Percentiles rank a stretch among this genome's conserved stretches.
These are phyloP conservation scores for Amyelois transitella DNA, from an alignment of 1,140 invertebrate genomes.

Conservation along the genomic window DNA sequence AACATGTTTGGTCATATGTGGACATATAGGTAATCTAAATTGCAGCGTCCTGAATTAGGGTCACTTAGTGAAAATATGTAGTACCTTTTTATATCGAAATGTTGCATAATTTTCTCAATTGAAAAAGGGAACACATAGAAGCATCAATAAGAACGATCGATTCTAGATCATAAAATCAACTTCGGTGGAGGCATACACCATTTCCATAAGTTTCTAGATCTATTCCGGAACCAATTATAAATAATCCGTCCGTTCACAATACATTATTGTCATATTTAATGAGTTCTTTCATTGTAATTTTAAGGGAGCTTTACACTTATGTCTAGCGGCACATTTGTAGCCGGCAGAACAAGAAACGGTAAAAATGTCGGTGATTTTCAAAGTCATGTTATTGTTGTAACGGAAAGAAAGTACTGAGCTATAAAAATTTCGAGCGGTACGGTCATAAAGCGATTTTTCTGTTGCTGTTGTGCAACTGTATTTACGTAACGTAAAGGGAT, in stretches of 20 bases:
- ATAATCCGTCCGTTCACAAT: neutral
- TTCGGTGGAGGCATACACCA: too few species aligned
- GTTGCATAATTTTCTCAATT: too few species aligned
- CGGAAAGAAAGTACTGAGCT: conserved; percentile 65
- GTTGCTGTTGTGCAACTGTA: conserved; percentile 1
- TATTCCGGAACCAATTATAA: neutral
- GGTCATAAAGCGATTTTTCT: neutral
- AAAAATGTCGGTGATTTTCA: conserved; percentile 45
- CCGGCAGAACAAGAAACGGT: conserved; percentile 20
- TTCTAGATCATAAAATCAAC: too few species aligned
- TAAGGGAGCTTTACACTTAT: neutral
- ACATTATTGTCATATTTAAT: neutral
- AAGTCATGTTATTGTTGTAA: conserved; percentile 44
- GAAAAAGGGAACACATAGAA: neutral
- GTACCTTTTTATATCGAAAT: too few species aligned
- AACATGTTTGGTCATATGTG: too few species aligned
- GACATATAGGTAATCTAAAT: too few species aligned
- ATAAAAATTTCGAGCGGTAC: conserved; percentile 33
- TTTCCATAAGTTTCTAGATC: too few species aligned
- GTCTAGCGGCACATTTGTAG: neutral
- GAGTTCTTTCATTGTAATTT: neutral
- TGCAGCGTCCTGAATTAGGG: too few species aligned
- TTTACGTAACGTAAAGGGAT: neutral
- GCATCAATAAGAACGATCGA: too few species aligned
- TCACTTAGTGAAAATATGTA: too few species aligned